phyloP scores from a whole-genome alignment of 2,797 vertebrate species.

The Periophthalmus magnuspinnatus region DNA sequence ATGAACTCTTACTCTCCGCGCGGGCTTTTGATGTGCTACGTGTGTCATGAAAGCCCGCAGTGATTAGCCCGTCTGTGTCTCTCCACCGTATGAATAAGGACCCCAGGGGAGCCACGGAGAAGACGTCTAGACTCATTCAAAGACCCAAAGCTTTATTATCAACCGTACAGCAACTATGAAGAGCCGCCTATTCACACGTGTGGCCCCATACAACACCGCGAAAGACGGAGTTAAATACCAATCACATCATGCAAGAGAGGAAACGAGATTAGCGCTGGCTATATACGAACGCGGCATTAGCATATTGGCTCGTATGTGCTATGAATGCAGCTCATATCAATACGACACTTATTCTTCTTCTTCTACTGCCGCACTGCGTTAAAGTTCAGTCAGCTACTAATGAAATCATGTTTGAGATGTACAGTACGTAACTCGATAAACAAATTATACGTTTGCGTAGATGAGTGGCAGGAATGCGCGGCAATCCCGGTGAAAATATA shows the following conservation, averaged over 20 bases:
- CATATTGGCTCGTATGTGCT: not conserved
- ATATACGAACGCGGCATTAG: conserved; percentile 10
- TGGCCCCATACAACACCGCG: conserved; percentile 36
- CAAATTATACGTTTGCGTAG: conserved; percentile 2
- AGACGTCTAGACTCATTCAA: conserved; percentile 64
- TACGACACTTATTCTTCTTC: not conserved
- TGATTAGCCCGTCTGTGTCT: conserved; percentile 61
- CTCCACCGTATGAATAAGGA: conserved; percentile 45
- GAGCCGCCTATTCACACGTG: conserved; percentile 44
- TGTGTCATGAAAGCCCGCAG: conserved; percentile 46
- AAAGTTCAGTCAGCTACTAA: conserved; percentile 1
- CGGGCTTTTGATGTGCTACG: conserved; percentile 61
- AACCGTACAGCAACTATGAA: conserved; percentile 39
- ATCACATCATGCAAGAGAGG: conserved; percentile 33
- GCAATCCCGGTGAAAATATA: not conserved
- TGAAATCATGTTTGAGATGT: conserved; percentile 4
- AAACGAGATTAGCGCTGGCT: conserved; percentile 25
- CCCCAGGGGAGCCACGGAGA: conserved; percentile 43
- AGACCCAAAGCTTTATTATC: conserved; percentile 48
- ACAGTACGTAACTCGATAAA: not conserved
- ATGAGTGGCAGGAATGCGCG: conserved; percentile 6
- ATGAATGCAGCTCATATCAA: conserved; percentile 8
- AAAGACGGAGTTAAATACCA: conserved; percentile 38
- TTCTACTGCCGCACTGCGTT: not conserved
- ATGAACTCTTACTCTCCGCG: conserved; percentile 63